These are phyloP conservation scores for Sebastes diaconus DNA, from an alignment of 2,797 vertebrate genomes.

Conservation along the genomic window DNA sequence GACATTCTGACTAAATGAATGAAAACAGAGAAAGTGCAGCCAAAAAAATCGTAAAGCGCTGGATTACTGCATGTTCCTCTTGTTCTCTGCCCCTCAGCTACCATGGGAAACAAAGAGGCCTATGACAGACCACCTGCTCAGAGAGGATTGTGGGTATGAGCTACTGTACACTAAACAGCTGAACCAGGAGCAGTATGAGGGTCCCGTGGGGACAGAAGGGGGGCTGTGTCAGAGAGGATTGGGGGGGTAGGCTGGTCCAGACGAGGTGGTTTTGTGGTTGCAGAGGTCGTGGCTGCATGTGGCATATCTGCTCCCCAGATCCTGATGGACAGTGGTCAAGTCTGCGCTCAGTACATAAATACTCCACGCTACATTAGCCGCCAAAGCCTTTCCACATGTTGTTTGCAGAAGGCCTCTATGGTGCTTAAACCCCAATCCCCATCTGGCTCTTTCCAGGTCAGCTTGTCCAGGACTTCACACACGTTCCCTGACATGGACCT, in stretches of 20 bases:
- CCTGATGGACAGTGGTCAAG: constrained; percentile 71
- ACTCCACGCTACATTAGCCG: constrained; percentile 82
- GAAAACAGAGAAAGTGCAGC: neutral
- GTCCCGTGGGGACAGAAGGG: constrained; percentile 18
- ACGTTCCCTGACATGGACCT: constrained; percentile 60
- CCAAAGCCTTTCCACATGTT: constrained; percentile 85
- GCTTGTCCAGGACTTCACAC: constrained; percentile 52
- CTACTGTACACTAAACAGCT: constrained; percentile 77
- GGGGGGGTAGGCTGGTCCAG: neutral
- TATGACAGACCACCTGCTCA: constrained; percentile 73
- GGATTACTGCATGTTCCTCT: constrained; percentile 27
- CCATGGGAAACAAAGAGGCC: constrained; percentile 67
- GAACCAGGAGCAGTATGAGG: constrained; percentile 52
- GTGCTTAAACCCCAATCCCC: constrained; percentile 68
- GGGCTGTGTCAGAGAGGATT: neutral
- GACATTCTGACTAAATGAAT: constrained; percentile 26
- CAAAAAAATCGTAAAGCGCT: neutral
- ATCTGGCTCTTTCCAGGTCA: constrained; percentile 78
- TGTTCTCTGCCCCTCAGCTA: constrained; percentile 54
- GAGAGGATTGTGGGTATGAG: constrained; percentile 69
- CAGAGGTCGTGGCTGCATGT: constrained; percentile 35
- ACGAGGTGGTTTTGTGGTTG: constrained; percentile 23
- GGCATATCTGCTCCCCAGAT: constrained; percentile 42
- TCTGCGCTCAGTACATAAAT: constrained; percentile 78
- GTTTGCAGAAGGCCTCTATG: constrained; percentile 79